Evolutionary conservation across 2,888 invertebrate genomes (phyloP).

Genomic region (Malacosoma neustria): DNA sequence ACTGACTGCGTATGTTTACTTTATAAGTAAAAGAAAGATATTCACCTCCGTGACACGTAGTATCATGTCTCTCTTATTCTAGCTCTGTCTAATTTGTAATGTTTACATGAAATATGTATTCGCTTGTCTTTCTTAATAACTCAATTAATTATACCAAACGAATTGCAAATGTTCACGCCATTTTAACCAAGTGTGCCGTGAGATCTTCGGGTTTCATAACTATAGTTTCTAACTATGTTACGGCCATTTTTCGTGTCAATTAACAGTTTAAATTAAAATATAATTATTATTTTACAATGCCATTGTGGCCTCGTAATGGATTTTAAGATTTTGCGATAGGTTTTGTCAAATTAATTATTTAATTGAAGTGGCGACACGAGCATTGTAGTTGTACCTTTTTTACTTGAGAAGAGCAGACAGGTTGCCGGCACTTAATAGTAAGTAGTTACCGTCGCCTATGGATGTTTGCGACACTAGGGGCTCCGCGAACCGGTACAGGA

Average conservation of each 20-base stretch:
- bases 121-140: neutral
- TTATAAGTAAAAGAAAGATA: too few species aligned
- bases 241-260: conserved; percentile 4
- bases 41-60: too few species aligned
- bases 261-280: neutral
- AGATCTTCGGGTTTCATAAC: conserved; percentile 9
- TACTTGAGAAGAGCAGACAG: too few species aligned
- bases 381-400: neutral
- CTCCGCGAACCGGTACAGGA: too few species aligned
- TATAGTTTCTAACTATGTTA: conserved; percentile 5
- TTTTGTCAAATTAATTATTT: neutral
- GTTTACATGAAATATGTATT: too few species aligned
- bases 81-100: too few species aligned
- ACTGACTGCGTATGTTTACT: too few species aligned
- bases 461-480: too few species aligned
- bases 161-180: conserved; percentile 1
- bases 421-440: too few species aligned
- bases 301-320: neutral
- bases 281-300: neutral
- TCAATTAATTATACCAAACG: neutral
- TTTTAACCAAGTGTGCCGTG: conserved; percentile 8
- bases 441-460: too few species aligned
- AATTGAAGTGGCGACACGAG: neutral
- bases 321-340: neutral
- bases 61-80: too few species aligned